Base-by-base conservation (phyloP, 2,113 vertebrate species). In the Heterochromis multidens region DNA sequence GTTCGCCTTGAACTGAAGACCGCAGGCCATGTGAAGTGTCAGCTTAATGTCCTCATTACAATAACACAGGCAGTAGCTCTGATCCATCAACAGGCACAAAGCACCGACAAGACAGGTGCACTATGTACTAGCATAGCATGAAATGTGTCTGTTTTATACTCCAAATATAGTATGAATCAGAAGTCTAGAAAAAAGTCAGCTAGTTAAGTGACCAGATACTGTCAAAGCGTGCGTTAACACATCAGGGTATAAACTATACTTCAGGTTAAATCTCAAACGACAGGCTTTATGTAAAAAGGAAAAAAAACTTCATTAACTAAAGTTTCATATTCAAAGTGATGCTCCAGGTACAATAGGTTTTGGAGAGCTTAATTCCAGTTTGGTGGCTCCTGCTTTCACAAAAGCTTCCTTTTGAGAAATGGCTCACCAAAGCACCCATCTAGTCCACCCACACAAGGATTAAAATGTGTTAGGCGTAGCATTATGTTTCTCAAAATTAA, bases 401-500 rank as follows among this genome's bases (percentile, higher is more conserved):
- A 70, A 77, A 49, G 9, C 85, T 63, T 10, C 31, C 52, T 63
- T 60, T 79, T 21, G 54, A 77, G 33, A 82, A 84, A 83, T 7
- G 37, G 80, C 60, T 81, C 80, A 87, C 70, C 74, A 80, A 23
- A 79, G 62, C 61, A 54, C 52, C 58, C 54, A 57, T 89, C 9
- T 35, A 21, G 40, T 52, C 80, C 49, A 21, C 90, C 86, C 88
- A 90, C 91, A 67, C 72, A 40, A 31, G 56, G 83, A 90, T 87
- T 92, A 88, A 70, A 86, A 89, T 56, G 81, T 81, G 77, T 91
- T 83, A 85, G 62, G 58, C 6, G 1, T 21, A 81, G 81, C 60
- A 86, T 86, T 88, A 84, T 85, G 80, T 92, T 88, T 81, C 83
- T 59, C 52, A 65, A 81, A 89, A 91, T 83, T 46, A 88, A 76